Base-by-base conservation (phyloP, 2,888 invertebrate genomes). In the Emesis castigata region DNA sequence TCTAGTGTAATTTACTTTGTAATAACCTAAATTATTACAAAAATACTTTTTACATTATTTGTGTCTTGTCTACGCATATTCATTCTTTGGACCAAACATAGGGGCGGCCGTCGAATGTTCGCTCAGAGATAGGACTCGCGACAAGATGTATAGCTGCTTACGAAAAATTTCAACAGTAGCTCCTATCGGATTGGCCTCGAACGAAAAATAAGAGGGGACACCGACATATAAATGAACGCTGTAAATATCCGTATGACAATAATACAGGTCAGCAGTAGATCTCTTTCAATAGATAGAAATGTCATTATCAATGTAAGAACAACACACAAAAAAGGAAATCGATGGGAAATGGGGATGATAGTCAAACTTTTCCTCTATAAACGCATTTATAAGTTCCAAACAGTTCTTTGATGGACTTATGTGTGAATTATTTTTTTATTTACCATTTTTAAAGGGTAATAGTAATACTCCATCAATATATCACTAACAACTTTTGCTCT, bases 221-320 rank as follows among this genome's bases (percentile, higher is more conserved):
- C 88, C 91, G 91, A 91, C 92, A 93, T 93, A 95, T 94, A 95
- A 95, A 95, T 95, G 95, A 95, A 88, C 90, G 94, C 90, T 90
- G 92, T 95, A 95, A 95, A 95, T 95, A 94, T 94, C 94, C 91
- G 93, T 93, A 94, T 94, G 95, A 95, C 94, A 95, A 95, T 95
- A 95, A 95, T 94, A 95, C 95, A 95, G 95, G 94, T 95, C 95
- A 95, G 95, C 95, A 93, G 93, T 94, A 95, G 95, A 95, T 95
- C 93, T 92, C 91, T 91, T 90, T 90, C 89, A 88, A 86, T 84
- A 93, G 95, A 95, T 95, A 94, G 92, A 90, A 91, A 91, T 89
- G 91, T 92, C 87, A 91, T 93, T 94, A 95, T 94, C 94, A 94
- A 94, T 95, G 94, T 92, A 90, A 90, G 91, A 93, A 95, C 94